Evolutionary conservation across 1,140 invertebrate genomes (phyloP), one percentile per base, ranked within the genome.

Genomic region (Diachasmimorpha longicaudata): DNA sequence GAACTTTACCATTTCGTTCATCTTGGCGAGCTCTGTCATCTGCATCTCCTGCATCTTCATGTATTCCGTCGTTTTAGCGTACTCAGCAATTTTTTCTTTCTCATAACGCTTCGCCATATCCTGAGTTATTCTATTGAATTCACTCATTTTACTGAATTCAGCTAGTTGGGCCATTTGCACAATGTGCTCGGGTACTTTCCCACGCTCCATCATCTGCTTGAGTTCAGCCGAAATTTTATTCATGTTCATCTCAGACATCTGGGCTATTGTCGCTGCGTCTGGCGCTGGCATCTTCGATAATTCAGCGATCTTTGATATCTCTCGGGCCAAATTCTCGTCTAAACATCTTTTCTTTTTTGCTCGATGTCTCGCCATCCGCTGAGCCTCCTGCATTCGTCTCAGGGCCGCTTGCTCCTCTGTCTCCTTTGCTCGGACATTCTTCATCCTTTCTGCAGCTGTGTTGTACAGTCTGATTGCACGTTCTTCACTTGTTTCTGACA

Each of bases 161-260:
- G 88, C 87, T 0, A 89, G 75, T 73, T 89, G 88, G 13, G 88
- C 88, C 88, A 89, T 89, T 79, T 89, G 88, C 21, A 89, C 88
- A 72, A 89, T 89, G 67, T 89, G 88, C 31, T 89, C 88, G 0
- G 88, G 87, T 6, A 89, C 88, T 76, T 89, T 89, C 4, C 88
- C 88, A 0, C 88, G 81, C 31, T 89, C 88, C 88, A 89, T 89
- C 88, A 89, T 89, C 68, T 89, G 88, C 58, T 89, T 89, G 46
- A 89, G 68, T 36, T 89, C 88, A 0, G 88, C 88, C 1, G 88
- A 89, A 42, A 89, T 89, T 70, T 89, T 89, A 55, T 89, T 89
- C 86, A 89, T 89, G 63, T 89, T 89, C 69, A 89, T 83, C 48
- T 89, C 88, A 0, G 86, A 87, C 86, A 89, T 89, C 63, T 89